These are phyloP conservation scores for Chaetodon auriga DNA, from an alignment of 2,113 vertebrate genomes.

Conservation along the genomic window DNA sequence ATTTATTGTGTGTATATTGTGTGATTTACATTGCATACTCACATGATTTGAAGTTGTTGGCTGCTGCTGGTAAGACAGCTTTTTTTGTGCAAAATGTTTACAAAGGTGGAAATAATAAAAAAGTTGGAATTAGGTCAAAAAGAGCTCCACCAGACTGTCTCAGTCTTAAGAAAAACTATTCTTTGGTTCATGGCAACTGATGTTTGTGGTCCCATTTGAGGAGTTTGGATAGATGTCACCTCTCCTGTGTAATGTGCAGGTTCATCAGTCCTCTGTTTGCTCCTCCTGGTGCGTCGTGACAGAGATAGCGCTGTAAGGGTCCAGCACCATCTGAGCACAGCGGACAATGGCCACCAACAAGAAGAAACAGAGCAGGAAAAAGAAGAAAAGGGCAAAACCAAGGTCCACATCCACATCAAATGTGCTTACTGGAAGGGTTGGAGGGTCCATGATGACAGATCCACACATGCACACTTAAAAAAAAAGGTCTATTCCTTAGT, in stretches of 20 bases:
- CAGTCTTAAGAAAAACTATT: background rate
- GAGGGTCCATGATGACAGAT: slow-evolving; percentile 70
- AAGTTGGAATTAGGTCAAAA: slow-evolving; percentile 5
- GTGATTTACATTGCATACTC: slow-evolving; percentile 19
- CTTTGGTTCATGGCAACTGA: background rate
- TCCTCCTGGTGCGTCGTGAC: slow-evolving; percentile 81
- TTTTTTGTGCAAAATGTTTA: background rate
- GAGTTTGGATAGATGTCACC: background rate
- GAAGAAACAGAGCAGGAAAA: slow-evolving; percentile 85
- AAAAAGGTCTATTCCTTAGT: background rate
- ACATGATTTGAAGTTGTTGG: slow-evolving; percentile 14
- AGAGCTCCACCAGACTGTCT: background rate
- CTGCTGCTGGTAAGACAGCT: background rate
- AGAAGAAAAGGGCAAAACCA: slow-evolving; percentile 86
- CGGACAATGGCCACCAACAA: slow-evolving; percentile 83
- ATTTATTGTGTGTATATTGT: background rate
- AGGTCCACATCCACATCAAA: slow-evolving; percentile 84
- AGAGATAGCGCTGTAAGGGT: slow-evolving; percentile 84
- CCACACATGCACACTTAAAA: background rate
- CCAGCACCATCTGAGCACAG: slow-evolving; percentile 85
- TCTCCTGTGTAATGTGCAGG: background rate
- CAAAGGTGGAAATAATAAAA: background rate
- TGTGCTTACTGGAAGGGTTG: slow-evolving; percentile 7
- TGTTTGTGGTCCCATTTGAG: slow-evolving; percentile 2
- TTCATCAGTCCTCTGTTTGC: slow-evolving; percentile 70